Base-by-base conservation (phyloP, 2,797 vertebrate genomes). In the Sebastes iracundus region DNA sequence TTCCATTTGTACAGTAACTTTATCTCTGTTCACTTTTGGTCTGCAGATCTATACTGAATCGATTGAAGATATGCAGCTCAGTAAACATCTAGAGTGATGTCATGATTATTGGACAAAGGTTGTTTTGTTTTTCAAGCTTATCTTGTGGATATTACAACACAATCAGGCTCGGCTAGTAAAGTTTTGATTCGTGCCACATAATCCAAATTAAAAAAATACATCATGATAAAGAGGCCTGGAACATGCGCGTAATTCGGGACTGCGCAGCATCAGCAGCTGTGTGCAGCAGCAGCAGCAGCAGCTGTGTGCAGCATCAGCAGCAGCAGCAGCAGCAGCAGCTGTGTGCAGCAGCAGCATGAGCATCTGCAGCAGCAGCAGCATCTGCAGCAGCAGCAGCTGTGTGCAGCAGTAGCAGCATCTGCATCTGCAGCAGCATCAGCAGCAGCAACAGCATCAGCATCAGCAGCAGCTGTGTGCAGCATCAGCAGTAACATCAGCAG, bases 21-120 rank as follows among this genome's bases (percentile, higher is more conserved):
- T 79, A 81, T 90, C 75, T 80, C 23, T 22, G 62, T 76, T 86
- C 49, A 69, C 83, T 83, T 84, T 76, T 72, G 11, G 35, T 38
- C 35, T 81, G 83, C 33, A 35, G 33, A 35, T 80, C 67, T 7
- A 64, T 35, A 32, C 70, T 32, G 14, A 71, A 91, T 93, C 81
- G 87, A 93, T 90, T 59, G 18, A 35, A 88, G 90, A 90, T 79
- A 84, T 32, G 49, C 6, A 72, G 70, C 52, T 69, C 22, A 25
- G 84, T 81, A 86, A 92, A 90, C 87, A 92, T 78, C 53, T 53
- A 1, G 18, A 28, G 66, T 87, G 79, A 77, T 56, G 72, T 87
- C 76, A 84, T 60, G 55, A 28, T 22, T 61, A 12, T 61, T 72
- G 71, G 42, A 53, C 70, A 60, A 58, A 74, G 32, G 22, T 52